Evolutionary conservation across 2,797 vertebrate species (phyloP).

Genomic region (Rhinogobio ventralis): DNA sequence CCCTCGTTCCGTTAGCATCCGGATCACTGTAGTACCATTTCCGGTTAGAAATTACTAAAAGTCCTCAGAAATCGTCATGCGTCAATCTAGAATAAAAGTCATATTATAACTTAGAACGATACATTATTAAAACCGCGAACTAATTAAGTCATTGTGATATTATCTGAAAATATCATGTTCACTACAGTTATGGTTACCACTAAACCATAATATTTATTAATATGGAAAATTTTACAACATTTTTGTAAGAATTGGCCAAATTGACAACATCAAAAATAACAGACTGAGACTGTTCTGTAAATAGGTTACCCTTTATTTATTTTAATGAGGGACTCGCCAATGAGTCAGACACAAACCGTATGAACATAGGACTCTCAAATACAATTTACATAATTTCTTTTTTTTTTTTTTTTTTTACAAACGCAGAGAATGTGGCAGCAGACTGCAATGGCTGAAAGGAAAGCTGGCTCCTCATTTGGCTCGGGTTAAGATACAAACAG

Average conservation of each 20-base stretch:
- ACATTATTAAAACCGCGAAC: not conserved
- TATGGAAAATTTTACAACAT: not conserved
- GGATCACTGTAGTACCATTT: not conserved
- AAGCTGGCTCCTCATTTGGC: not conserved
- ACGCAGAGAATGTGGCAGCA: not conserved
- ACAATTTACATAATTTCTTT: constrained; percentile 53
- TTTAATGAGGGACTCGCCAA: constrained; percentile 27
- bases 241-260: not conserved
- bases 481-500: not conserved
- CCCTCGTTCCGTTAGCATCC: not conserved
- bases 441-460: not conserved
- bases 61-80: not conserved
- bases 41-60: constrained; percentile 19
- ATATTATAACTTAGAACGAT: not conserved
- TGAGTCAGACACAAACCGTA: constrained; percentile 23
- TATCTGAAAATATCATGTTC: not conserved
- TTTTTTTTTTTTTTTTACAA: constrained; percentile 46
- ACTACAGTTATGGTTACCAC: not conserved
- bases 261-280: not conserved
- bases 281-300: not conserved
- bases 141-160: not conserved
- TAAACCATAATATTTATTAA: not conserved
- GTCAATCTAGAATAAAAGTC: not conserved
- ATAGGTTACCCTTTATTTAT: constrained; percentile 25
- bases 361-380: constrained; percentile 33